Base-by-base conservation (phyloP, 2,113 vertebrate species). In the Morone chrysops region DNA sequence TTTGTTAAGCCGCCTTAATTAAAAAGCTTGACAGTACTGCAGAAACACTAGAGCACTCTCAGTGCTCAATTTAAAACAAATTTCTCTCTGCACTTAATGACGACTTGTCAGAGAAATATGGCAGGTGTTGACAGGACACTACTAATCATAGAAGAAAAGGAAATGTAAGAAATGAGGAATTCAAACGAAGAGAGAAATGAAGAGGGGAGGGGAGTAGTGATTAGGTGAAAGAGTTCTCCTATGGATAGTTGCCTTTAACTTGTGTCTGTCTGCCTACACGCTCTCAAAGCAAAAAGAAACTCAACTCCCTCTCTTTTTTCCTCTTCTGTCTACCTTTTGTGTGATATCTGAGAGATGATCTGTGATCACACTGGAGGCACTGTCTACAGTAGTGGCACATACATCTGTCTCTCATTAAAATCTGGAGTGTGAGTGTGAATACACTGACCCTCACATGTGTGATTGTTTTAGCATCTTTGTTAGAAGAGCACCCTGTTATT, bases 1-100 rank as follows among this genome's bases (percentile, higher is more conserved):
- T 93, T 89, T 91, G 82, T 89, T 92, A 87, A 66, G 76, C 62
- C 56, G 78, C 78, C 69, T 90, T 89, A 93, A 95, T 93, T 94
- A 87, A 93, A 94, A 93, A 86, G 54, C 83, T 59, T 86, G 81
- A 91, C 91, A 85, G 75, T 73, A 38, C 68, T 69, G 70, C 78
- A 76, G 81, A 91, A 91, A 91, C 88, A 90, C 70, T 13, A n/a
- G 69, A 81, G 82, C 70, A 61, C 84, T 72, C 81, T 77, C 67
- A 43, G 81, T 81, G 71, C 92, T 93, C 84, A 92, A 90, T 94
- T 93, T 92, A 85, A 88, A 90, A 80, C 87, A 74, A 82, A 90
- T 89, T 90, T 92, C 75, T 86, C 70, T 71, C 48, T 77, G 70
- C 76, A 71, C 82, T 90, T 89, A 92, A 93, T 88, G 86, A 85